Conservation (phyloP, 2,888 invertebrate genomes). For the Deilephila elpenor region DNA sequence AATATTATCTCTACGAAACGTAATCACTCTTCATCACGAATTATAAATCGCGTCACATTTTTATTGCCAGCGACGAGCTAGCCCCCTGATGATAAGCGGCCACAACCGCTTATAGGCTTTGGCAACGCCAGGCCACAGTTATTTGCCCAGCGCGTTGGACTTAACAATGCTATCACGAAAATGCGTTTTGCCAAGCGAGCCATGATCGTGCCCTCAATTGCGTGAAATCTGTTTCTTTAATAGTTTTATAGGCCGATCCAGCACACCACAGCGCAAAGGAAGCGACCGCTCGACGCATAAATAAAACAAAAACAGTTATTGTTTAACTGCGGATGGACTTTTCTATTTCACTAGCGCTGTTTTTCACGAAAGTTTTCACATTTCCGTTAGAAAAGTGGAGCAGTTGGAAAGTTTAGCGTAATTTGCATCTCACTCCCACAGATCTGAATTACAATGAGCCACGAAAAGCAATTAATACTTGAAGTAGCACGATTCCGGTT, state of each 20-base stretch:
- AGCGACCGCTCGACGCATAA: neutral
- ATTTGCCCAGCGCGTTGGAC: no score
- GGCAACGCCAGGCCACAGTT: no score
- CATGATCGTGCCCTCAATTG: no score
- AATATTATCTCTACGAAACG: no score
- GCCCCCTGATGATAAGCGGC: no score
- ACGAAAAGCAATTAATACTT: constrained; percentile 83
- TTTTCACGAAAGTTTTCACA: constrained; percentile 76
- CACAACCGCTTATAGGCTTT: no score
- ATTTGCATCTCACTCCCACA: constrained; percentile 79
- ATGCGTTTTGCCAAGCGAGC: no score
- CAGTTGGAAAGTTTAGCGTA: constrained; percentile 76
- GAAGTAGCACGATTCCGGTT: constrained; percentile 78
- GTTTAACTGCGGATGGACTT: constrained; percentile 50
- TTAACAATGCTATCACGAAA: no score
- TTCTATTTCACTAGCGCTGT: constrained; percentile 64
- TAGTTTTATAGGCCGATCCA: neutral
- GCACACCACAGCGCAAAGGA: neutral
- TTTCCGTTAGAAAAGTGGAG: constrained; percentile 78
- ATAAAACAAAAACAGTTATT: constrained; percentile 45
- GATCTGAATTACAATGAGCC: constrained; percentile 82
- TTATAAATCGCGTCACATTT: no score
- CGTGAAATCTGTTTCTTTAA: no score
- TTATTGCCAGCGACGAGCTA: no score
- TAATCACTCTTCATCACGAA: no score